Base-by-base conservation (phyloP, 2,113 vertebrate species). In the Scatophagus argus region DNA sequence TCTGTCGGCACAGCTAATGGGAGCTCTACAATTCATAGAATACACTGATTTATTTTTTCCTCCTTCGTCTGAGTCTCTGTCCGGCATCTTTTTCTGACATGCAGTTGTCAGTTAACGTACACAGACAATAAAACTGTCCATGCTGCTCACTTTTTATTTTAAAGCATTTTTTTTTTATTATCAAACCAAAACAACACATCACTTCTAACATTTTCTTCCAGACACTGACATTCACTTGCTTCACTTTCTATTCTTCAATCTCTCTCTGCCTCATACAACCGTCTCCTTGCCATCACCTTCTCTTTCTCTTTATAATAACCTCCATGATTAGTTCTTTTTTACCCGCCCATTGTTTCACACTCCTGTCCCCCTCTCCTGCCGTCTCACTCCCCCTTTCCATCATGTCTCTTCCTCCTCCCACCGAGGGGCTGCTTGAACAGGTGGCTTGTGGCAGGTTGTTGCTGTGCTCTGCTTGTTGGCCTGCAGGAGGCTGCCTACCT, bases 391-490 rank as follows among this genome's bases (percentile, higher is more conserved):
- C 79, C 46, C 82, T 65, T 77, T 81, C 79, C 60, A 77, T 90
- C 84, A 84, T 23, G 71, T 7, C 70, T 74, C 74, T 32, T 74
- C 59, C 74, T 86, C 69, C 78, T 39, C 81, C 73, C 83, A 54
- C 70, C 7, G 78, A 72, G 78, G 78, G 59, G 63, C 74, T 71
- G 65, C 67, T 73, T 44, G 88, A 91, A 86, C 91, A 93, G 92
- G 92, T 92, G 91, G 91, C 82, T 74, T 55, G 82, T 88, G 87
- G 89, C 88, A 92, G 89, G 86, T 82, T 84, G 88, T 73, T 66
- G 83, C 89, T 85, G 86, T 58, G 90, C 87, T 91, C 89, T 85
- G 89, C 86, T 90, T 89, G 89, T 83, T 76, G 87, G 86, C 80
- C 88, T 77, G 82, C 88, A 82, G 85, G 88, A 80, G 79, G 86